These are phyloP conservation scores for Podotricha telesiphe DNA, from an alignment of 2,888 invertebrate species.

Conservation along the genomic window DNA sequence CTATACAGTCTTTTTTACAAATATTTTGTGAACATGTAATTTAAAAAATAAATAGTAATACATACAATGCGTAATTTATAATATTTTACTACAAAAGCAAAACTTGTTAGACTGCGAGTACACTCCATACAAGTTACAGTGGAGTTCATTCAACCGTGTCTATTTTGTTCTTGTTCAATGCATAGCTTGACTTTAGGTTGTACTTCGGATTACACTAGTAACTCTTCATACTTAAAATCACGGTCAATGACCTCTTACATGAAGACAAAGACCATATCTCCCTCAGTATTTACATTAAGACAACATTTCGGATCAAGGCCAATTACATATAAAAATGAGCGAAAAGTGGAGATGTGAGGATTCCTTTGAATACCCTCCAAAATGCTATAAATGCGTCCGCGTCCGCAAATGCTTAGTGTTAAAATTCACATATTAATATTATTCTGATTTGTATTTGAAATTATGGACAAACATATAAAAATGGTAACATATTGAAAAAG, in stretches of 20 bases:
- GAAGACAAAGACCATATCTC: neutral
- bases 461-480: too few species aligned
- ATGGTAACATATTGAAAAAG: neutral
- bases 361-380: neutral
- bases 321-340: too few species aligned
- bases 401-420: too few species aligned
- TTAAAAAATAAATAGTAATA: neutral
- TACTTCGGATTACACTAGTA: neutral
- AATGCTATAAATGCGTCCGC: neutral
- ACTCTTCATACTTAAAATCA: neutral
- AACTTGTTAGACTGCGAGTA: conserved; percentile 14
- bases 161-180: conserved; percentile 11
- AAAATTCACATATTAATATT: too few species aligned
- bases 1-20: neutral
- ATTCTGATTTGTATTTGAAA: too few species aligned
- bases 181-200: neutral
- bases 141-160: conserved; percentile 20
- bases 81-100: neutral
- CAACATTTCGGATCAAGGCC: too few species aligned
- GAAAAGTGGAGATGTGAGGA: neutral
- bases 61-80: neutral
- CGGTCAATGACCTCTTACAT: neutral
- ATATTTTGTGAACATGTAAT: neutral
- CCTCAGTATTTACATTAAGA: neutral
- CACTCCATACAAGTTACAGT: conserved; percentile 1